Conservation (phyloP, 2,113 vertebrate genomes). For the Oncorhynchus tshawytscha region DNA sequence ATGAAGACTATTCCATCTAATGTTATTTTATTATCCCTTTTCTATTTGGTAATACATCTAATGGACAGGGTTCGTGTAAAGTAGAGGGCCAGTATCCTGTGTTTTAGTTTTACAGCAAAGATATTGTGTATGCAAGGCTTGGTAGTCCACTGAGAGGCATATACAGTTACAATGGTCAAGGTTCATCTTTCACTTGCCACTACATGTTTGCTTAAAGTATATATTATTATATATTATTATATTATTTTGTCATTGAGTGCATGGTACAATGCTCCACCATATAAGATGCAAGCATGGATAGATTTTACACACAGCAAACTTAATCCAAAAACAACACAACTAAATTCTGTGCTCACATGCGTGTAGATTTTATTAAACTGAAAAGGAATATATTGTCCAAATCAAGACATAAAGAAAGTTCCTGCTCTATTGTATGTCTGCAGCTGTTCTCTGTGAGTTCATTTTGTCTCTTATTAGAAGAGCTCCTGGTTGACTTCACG, state of each 20-base stretch:
- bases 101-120: background rate
- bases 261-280: background rate
- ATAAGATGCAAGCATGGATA: too few species aligned
- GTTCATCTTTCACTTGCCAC: background rate
- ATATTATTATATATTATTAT: too few species aligned
- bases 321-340: background rate
- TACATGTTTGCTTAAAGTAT: background rate
- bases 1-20: too few species aligned
- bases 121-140: too few species aligned
- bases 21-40: too few species aligned
- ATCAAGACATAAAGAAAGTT: background rate
- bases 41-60: too few species aligned
- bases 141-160: too few species aligned
- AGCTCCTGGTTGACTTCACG: too few species aligned
- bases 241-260: background rate
- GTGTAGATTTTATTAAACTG: background rate
- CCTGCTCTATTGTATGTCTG: too few species aligned
- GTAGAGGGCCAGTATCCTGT: background rate
- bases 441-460: too few species aligned
- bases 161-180: background rate
- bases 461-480: too few species aligned
- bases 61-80: too few species aligned
- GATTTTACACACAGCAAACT: background rate
- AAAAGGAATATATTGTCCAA: background rate
- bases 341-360: background rate